A percentile compares a stretch with the other conserved stretches of the same genome.
Conservation (phyloP, 2,113 vertebrate genomes). For the Charadrius vociferus region DNA sequence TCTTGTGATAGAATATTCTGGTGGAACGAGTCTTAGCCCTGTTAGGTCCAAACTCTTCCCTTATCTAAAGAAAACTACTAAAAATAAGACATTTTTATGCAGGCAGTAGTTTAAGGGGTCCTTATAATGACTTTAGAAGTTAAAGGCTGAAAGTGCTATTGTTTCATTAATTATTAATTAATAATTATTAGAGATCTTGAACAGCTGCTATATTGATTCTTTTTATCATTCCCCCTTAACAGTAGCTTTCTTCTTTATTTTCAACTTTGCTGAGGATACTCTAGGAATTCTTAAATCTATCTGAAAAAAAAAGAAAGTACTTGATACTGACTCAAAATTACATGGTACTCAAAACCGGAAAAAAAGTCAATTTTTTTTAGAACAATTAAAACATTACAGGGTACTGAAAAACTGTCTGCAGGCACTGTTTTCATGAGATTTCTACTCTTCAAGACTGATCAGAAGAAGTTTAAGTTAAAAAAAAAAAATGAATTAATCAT, state of each 20-base stretch:
- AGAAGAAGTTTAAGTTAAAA: background rate
- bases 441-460: background rate
- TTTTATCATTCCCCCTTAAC: background rate
- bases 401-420: background rate
- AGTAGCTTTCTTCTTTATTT: background rate
- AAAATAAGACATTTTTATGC: background rate
- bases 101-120: background rate
- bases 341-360: background rate
- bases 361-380: background rate
- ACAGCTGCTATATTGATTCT: background rate
- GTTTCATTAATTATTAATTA: background rate
- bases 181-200: background rate
- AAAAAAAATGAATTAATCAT: background rate
- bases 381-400: background rate
- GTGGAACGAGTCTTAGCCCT: background rate
- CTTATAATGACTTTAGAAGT: background rate
- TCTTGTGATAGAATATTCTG: background rate
- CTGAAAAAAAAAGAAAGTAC: background rate
- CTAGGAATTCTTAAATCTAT: background rate
- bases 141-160: background rate
- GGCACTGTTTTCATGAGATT: background rate
- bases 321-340: background rate
- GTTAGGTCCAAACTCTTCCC: background rate
- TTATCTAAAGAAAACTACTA: background rate
- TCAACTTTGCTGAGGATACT: background rate